A percentile compares a stretch with the other conserved stretches of the same genome.
Evolutionary conservation across 2,797 vertebrate species (phyloP).

Genomic region (Microhierax caerulescens): DNA sequence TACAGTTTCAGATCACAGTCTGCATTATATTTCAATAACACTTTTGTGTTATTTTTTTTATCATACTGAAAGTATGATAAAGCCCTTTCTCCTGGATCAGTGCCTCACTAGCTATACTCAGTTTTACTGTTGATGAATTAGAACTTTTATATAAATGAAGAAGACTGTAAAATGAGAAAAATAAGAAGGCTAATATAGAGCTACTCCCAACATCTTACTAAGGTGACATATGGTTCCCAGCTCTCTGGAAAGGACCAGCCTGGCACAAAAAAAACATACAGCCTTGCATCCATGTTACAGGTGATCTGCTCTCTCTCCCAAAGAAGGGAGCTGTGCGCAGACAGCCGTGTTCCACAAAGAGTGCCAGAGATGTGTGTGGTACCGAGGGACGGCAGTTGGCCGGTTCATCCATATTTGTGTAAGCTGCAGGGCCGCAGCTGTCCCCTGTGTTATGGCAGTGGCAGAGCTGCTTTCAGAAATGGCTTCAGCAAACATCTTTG

Average conservation of each 20-base stretch:
- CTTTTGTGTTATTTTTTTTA: too few species aligned
- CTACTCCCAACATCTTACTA: neutral
- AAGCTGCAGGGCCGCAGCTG: neutral
- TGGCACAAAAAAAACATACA: neutral
- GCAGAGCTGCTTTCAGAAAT: neutral
- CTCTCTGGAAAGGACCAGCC: neutral
- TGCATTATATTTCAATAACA: constrained; percentile 7
- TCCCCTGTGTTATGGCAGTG: neutral
- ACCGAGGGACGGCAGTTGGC: neutral
- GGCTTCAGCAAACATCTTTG: neutral
- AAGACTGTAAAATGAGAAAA: neutral
- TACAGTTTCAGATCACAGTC: constrained; percentile 3
- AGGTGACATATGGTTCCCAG: neutral
- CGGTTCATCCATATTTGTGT: neutral
- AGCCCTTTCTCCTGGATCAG: neutral
- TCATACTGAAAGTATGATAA: neutral
- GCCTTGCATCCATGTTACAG: neutral
- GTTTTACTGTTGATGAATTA: neutral
- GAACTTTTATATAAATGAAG: neutral
- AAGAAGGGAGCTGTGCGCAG: neutral
- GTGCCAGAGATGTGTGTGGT: neutral
- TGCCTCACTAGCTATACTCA: neutral
- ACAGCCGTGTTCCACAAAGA: neutral
- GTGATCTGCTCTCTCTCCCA: neutral
- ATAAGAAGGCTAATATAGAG: neutral